Conservation (phyloP, 2,888 invertebrate species). For the Hoplodrina ambigua region DNA sequence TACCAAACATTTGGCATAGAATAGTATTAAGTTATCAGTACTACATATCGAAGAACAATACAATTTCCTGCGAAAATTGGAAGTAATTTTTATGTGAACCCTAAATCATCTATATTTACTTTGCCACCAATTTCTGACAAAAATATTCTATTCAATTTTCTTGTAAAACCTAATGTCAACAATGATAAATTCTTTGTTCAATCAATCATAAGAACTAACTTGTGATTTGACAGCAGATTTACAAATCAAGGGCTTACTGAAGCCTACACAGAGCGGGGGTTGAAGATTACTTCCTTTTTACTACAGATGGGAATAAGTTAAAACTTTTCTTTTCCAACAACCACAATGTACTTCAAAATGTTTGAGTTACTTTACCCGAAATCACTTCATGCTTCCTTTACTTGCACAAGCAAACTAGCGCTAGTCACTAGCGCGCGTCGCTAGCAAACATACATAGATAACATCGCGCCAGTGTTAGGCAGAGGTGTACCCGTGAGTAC, state of each 20-base stretch:
- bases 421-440: conserved; percentile 11
- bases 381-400: conserved; percentile 11
- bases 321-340: conserved; percentile 16
- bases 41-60: too few relatives aligned
- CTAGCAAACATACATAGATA: background rate
- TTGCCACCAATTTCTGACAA: background rate
- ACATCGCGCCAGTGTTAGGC: too few relatives aligned
- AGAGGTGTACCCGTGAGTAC: too few relatives aligned
- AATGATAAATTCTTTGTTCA: conserved; percentile 16
- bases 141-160: background rate
- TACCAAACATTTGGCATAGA: too few relatives aligned
- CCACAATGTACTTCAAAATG: conserved; percentile 7
- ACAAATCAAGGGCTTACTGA: conserved; percentile 28
- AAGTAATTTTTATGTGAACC: too few relatives aligned
- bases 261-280: background rate
- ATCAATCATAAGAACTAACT: conserved; percentile 23
- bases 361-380: conserved; percentile 4
- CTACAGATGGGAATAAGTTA: conserved; percentile 5
- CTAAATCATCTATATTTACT: too few relatives aligned
- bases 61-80: too few relatives aligned
- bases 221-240: conserved; percentile 22
- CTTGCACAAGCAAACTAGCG: background rate
- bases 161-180: conserved; percentile 14
- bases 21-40: too few relatives aligned
- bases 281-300: conserved; percentile 28